Conservation (phyloP, 2,113 vertebrate genomes). For the Capreolus pygargus region DNA sequence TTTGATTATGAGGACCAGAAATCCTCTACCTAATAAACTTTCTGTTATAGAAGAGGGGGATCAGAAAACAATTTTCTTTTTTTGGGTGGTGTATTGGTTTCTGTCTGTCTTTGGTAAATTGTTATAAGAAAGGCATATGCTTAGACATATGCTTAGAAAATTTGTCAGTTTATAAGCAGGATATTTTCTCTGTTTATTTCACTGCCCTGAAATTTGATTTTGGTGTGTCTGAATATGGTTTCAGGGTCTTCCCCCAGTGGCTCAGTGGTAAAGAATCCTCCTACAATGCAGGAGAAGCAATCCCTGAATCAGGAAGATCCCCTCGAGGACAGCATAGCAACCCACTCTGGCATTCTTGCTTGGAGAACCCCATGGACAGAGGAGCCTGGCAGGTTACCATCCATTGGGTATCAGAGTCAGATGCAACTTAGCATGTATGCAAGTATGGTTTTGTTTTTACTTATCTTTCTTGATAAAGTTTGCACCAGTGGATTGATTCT, state of each 20-base stretch:
- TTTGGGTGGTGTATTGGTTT: not conserved
- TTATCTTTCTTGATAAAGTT: not conserved
- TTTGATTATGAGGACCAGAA: not conserved
- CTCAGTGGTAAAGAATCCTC: not conserved
- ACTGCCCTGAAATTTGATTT: not conserved
- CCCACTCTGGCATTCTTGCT: not conserved
- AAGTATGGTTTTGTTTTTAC: not conserved
- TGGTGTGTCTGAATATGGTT: not conserved
- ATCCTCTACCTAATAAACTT: not conserved
- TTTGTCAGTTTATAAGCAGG: not conserved
- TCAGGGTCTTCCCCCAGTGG: not conserved
- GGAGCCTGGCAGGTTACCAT: not conserved
- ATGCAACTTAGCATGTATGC: not conserved
- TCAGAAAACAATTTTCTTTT: not conserved
- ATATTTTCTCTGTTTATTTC: not conserved
- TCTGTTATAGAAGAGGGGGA: not conserved
- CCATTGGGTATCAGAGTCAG: not conserved
- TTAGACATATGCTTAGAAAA: no score
- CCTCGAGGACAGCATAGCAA: not conserved
- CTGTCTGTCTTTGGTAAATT: not conserved
- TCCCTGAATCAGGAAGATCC: not conserved
- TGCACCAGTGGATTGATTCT: not conserved
- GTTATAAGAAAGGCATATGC: not conserved
- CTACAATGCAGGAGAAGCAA: not conserved
- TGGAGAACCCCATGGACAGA: not conserved